Evolutionary conservation across 2,888 invertebrate species (phyloP).

Genomic region (Pycnomerus fuliginosus): DNA sequence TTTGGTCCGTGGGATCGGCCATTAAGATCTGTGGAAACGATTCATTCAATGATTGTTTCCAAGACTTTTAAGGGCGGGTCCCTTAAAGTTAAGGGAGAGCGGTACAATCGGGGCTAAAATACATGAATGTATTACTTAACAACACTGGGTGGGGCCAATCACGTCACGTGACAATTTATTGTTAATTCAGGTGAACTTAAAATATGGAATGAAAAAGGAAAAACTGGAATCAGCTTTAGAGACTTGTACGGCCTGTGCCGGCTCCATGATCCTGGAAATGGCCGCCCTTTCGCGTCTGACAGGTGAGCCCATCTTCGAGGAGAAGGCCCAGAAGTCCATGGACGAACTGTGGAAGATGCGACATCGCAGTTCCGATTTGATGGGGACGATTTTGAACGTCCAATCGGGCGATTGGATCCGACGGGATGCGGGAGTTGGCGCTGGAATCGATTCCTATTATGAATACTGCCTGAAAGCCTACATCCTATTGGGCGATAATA

Average conservation of each 20-base stretch:
- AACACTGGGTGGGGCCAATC: too few relatives aligned
- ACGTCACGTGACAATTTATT: too few relatives aligned
- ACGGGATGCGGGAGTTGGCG: conserved; percentile 96
- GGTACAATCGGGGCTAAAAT: too few relatives aligned
- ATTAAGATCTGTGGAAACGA: too few relatives aligned
- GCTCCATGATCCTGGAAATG: conserved; percentile 97
- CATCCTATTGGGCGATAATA: conserved; percentile 90
- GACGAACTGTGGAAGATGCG: conserved; percentile 94
- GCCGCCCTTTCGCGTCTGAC: conserved; percentile 92
- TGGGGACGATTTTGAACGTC: conserved; percentile 97
- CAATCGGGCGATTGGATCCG: conserved; percentile 98
- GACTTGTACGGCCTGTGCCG: conserved; percentile 98
- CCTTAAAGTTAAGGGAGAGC: too few relatives aligned
- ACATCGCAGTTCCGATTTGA: conserved; percentile 86
- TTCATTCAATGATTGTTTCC: too few relatives aligned
- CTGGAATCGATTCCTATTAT: conserved; percentile 98
- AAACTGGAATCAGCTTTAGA: conserved; percentile 75
- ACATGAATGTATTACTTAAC: too few relatives aligned
- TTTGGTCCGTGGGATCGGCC: too few relatives aligned
- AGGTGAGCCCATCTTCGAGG: conserved; percentile 89
- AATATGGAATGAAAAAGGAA: conserved; percentile 77
- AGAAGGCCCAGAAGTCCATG: conserved; percentile 94
- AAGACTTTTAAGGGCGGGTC: too few relatives aligned
- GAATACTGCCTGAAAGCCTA: conserved; percentile 98
- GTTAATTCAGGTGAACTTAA: conserved; percentile 76